Conservation (phyloP, 1,140 invertebrate genomes). For the Tetragonula clypearis region DNA sequence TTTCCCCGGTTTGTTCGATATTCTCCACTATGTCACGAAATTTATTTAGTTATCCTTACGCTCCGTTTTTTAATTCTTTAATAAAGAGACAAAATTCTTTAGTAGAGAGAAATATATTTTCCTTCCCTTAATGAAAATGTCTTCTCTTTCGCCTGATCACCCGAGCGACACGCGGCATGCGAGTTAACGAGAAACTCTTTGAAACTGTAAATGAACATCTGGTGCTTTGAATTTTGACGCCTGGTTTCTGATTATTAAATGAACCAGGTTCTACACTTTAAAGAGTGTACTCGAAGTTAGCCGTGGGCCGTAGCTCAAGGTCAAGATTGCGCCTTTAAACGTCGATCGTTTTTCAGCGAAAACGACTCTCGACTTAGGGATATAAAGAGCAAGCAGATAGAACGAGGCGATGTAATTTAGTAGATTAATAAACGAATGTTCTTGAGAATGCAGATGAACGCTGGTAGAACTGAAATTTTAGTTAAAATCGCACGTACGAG, state of each 20-base stretch:
- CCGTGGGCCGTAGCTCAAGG: not conserved
- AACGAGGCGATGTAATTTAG: not conserved
- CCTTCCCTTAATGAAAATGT: not conserved
- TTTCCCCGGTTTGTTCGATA: too few relatives aligned
- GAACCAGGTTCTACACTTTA: not conserved
- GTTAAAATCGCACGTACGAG: not conserved
- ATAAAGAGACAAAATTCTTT: too few relatives aligned
- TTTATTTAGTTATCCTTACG: too few relatives aligned
- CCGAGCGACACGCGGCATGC: not conserved
- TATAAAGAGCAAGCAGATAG: not conserved
- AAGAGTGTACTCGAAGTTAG: not conserved
- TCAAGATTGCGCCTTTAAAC: not conserved
- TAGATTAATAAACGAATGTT: not conserved
- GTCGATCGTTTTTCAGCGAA: not conserved
- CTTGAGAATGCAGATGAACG: not conserved
- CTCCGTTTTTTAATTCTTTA: too few relatives aligned
- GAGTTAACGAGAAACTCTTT: not conserved
- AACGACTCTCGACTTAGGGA: not conserved
- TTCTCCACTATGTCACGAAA: too few relatives aligned
- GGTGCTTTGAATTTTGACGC: not conserved
- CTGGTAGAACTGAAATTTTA: too few relatives aligned
- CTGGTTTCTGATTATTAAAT: not conserved
- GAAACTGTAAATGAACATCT: slow-evolving; percentile 7
- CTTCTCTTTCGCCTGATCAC: too few relatives aligned
- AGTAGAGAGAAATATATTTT: not conserved